Percentiles rank a stretch among this genome's conserved stretches.
These are phyloP conservation scores for Oscheius onirici DNA, from an alignment of 2,888 invertebrate genomes.

Conservation along the genomic window DNA sequence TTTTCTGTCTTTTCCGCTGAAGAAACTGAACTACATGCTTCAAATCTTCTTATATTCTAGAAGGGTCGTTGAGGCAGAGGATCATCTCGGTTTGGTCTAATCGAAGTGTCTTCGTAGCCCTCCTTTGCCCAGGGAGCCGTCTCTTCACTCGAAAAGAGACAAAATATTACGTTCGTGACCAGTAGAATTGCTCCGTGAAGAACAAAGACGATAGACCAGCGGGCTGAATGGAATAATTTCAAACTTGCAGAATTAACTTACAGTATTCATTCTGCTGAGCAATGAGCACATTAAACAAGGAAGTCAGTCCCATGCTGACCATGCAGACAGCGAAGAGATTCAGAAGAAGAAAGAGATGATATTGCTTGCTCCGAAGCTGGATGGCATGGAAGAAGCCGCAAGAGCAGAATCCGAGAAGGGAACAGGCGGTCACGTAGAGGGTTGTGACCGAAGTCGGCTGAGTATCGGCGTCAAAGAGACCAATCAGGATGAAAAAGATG, in stretches of 20 bases:
- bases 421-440: conserved; percentile 50
- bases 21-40: too few species aligned
- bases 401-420: conserved; percentile 49
- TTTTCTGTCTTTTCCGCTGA: too few species aligned
- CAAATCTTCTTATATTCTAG: conserved; percentile 18
- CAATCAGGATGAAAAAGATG: conserved; percentile 46
- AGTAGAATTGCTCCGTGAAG: conserved; percentile 52
- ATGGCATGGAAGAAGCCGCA: conserved; percentile 48
- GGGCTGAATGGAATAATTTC: conserved; percentile 35
- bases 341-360: conserved; percentile 53
- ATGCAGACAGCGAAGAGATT: conserved; percentile 51
- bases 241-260: conserved; percentile 23
- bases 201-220: conserved; percentile 53
- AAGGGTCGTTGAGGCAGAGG: conserved; percentile 56
- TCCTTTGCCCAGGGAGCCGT: conserved; percentile 53
- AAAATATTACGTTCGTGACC: conserved; percentile 51
- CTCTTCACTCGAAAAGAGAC: conserved; percentile 47
- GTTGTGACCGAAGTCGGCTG: conserved; percentile 41
- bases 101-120: conserved; percentile 57
- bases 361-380: conserved; percentile 48
- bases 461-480: conserved; percentile 44
- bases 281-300: conserved; percentile 52
- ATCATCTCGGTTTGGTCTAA: conserved; percentile 51
- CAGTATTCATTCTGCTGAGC: conserved; percentile 57
- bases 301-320: conserved; percentile 48